A percentile compares a stretch with the other conserved stretches of the same genome.
These are phyloP conservation scores for Plumapathes pennacea DNA, from an alignment of 92 coral and sea anemone genomes.

Conservation along the genomic window DNA sequence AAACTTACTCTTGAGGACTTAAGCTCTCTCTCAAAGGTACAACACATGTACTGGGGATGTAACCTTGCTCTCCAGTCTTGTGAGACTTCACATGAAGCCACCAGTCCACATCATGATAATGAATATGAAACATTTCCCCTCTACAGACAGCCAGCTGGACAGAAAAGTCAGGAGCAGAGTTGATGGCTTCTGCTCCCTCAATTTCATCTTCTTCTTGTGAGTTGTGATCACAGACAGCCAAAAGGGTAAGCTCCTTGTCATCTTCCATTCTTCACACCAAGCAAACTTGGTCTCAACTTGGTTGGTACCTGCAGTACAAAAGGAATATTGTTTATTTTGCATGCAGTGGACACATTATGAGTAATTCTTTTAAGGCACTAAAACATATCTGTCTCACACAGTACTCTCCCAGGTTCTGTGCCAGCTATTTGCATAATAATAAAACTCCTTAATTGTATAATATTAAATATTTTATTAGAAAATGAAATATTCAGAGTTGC, in stretches of 20 bases:
- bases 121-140: constrained; percentile 73
- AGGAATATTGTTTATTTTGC: too few relatives aligned
- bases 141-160: constrained; percentile 69
- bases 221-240: constrained; percentile 42
- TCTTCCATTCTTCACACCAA: too few relatives aligned
- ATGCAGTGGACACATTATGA: too few relatives aligned
- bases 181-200: constrained; percentile 51
- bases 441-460: too few relatives aligned
- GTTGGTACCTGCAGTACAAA: too few relatives aligned
- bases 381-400: too few relatives aligned
- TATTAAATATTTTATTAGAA: too few relatives aligned
- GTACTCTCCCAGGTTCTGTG: too few relatives aligned
- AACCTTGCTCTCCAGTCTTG: constrained; percentile 59
- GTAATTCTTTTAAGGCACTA: too few relatives aligned
- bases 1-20: constrained; percentile 70
- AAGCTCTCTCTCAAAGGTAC: constrained; percentile 73
- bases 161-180: constrained; percentile 71
- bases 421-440: too few relatives aligned
- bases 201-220: constrained; percentile 65
- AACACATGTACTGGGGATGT: constrained; percentile 76
- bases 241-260: neutral
- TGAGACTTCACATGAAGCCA: constrained; percentile 75
- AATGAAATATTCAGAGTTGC: too few relatives aligned
- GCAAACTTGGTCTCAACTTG: too few relatives aligned
- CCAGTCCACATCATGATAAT: constrained; percentile 72